phyloP scores from a whole-genome alignment of 2,113 vertebrate genomes.

The Esox niger region DNA sequence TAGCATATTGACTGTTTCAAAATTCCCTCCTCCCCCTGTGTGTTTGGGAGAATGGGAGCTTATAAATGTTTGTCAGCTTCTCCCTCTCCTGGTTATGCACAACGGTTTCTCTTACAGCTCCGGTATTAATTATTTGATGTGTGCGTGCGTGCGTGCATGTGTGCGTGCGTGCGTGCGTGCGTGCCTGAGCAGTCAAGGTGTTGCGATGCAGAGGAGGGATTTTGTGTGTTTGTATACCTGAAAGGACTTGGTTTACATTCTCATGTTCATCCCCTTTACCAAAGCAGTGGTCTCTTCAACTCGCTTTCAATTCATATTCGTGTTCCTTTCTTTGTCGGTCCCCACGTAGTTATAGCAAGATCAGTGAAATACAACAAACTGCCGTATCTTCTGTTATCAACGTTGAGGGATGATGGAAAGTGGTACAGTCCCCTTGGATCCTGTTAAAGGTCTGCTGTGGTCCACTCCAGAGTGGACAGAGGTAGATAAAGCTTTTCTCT shows the following conservation, averaged over 20 bases:
- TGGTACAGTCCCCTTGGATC: neutral
- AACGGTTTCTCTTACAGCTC: neutral
- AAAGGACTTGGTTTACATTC: neutral
- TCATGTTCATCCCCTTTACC: neutral
- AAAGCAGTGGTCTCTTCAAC: neutral
- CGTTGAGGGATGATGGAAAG: constrained; percentile 18
- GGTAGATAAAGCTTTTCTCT: constrained; percentile 46
- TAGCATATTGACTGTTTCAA: constrained; percentile 14
- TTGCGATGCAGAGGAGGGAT: neutral
- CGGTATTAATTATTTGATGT: neutral
- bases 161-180: neutral
- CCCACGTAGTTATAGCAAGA: too few relatives aligned
- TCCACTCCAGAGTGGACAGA: constrained; percentile 31
- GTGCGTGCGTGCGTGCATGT: neutral
- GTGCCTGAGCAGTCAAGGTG: too few relatives aligned
- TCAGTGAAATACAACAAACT: constrained; percentile 23
- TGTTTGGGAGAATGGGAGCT: neutral
- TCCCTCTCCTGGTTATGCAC: neutral
- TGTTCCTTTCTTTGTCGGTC: neutral
- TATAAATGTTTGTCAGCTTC: neutral
- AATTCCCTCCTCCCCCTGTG: neutral
- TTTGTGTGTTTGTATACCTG: neutral
- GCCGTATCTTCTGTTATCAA: constrained; percentile 21
- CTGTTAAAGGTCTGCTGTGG: constrained; percentile 8
- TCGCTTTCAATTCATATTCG: neutral